These are phyloP conservation scores for Aleiodes testaceus DNA, from an alignment of 2,888 invertebrate genomes.

Conservation along the genomic window DNA sequence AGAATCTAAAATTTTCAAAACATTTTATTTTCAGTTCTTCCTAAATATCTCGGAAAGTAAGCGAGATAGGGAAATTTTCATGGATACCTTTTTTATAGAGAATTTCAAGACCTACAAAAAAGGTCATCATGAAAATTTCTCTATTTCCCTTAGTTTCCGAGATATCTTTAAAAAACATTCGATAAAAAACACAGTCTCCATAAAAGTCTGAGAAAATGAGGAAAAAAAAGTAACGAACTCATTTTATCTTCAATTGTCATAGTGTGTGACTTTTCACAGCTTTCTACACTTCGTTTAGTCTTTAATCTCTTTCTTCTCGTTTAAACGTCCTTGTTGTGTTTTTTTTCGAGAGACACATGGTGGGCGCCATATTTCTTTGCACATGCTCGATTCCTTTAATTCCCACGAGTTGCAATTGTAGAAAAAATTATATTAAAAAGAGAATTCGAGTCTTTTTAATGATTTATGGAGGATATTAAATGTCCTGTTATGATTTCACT, in stretches of 20 bases:
- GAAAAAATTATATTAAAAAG: constrained; percentile 24
- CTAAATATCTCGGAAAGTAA: no score
- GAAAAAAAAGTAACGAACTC: constrained; percentile 13
- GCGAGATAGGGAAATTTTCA: no score
- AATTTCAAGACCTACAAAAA: no score
- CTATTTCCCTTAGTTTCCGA: no score
- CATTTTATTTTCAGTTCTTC: no score
- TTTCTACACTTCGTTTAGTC: constrained; percentile 44
- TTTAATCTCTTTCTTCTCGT: constrained; percentile 35
- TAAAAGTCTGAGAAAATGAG: neutral
- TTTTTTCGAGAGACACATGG: constrained; percentile 53
- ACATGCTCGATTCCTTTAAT: constrained; percentile 58
- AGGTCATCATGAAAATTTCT: no score
- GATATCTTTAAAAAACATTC: no score
- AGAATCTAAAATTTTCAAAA: no score
- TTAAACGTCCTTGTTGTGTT: constrained; percentile 48
- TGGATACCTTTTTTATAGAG: no score
- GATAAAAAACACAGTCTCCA: neutral
- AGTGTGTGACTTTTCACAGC: constrained; percentile 38
- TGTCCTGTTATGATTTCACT: constrained; percentile 36
- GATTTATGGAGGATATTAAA: constrained; percentile 8
- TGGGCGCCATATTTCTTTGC: constrained; percentile 61
- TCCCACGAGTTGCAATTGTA: constrained; percentile 28
- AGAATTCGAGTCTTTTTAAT: neutral
- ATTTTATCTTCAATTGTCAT: constrained; percentile 22